Conservation (phyloP, 2,113 vertebrate genomes). For the Trochalopteron elliotii region DNA sequence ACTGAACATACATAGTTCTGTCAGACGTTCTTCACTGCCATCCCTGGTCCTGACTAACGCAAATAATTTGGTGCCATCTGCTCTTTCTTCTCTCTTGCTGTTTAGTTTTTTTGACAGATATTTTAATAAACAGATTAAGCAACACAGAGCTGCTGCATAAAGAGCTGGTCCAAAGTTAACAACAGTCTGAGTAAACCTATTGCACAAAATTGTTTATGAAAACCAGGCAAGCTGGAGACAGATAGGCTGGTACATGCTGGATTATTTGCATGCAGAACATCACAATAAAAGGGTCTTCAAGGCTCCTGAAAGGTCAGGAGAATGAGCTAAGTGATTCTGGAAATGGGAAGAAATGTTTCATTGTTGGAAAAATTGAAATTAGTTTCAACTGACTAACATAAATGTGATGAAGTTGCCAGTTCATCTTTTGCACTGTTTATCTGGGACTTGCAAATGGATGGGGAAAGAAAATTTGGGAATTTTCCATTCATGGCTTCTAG, state of each 20-base stretch:
- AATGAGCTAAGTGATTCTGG: slow-evolving; percentile 27
- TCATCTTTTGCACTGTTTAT: not conserved
- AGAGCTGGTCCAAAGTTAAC: slow-evolving; percentile 4
- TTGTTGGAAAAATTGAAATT: not conserved
- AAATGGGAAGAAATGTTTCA: not conserved
- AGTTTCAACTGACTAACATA: not conserved
- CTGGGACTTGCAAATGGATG: not conserved
- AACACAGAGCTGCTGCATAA: slow-evolving; percentile 11
- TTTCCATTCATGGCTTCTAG: not conserved
- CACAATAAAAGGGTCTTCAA: slow-evolving; percentile 28
- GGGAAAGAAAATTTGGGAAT: not conserved
- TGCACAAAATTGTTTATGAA: slow-evolving; percentile 53
- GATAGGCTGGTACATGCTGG: not conserved
- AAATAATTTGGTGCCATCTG: slow-evolving; percentile 26
- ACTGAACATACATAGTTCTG: not conserved
- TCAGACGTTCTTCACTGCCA: slow-evolving; percentile 2
- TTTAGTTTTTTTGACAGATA: slow-evolving; percentile 40
- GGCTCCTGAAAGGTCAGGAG: slow-evolving; percentile 1
- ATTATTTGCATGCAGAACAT: slow-evolving; percentile 10
- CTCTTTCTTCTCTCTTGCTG: slow-evolving; percentile 3
- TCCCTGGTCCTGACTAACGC: not conserved
- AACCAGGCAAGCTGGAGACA: slow-evolving; percentile 10
- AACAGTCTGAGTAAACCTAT: slow-evolving; percentile 24
- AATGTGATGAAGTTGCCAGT: not conserved
- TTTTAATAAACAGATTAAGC: slow-evolving; percentile 40